phyloP scores from a whole-genome alignment of 2,797 vertebrate species.

The Myripristis jacobus region DNA sequence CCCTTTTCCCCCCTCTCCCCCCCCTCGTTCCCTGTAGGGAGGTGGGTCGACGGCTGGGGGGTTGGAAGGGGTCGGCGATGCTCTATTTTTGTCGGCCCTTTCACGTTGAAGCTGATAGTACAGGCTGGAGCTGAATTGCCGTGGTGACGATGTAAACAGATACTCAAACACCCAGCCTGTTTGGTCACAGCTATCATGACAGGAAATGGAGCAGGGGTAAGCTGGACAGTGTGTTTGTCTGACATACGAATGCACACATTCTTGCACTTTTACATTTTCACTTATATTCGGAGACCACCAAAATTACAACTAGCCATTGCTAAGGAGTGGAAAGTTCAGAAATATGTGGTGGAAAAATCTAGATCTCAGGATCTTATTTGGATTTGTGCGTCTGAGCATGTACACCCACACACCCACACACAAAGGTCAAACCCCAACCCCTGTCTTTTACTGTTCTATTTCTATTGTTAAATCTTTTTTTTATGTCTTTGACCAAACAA shows the following conservation, averaged over 20 bases:
- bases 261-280: conserved; percentile 13
- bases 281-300: not conserved
- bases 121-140: conserved; percentile 53
- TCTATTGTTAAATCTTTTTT: too few relatives aligned
- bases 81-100: conserved; percentile 73
- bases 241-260: conserved; percentile 8
- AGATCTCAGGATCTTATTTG: not conserved
- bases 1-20: not conserved
- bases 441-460: too few relatives aligned
- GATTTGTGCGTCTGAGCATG: too few relatives aligned
- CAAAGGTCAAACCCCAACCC: too few relatives aligned
- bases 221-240: conserved; percentile 21
- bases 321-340: not conserved
- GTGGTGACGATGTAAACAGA: conserved; percentile 76
- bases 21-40: conserved; percentile 1
- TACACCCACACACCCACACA: not conserved
- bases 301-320: too few relatives aligned
- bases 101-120: conserved; percentile 35
- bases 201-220: not conserved
- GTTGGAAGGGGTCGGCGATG: not conserved
- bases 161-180: conserved; percentile 63
- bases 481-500: too few relatives aligned
- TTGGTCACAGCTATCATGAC: conserved; percentile 43
- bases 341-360: not conserved
- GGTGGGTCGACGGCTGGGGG: conserved; percentile 21